A percentile compares a stretch with the other conserved stretches of the same genome.
Conservation (phyloP, 2,797 vertebrate genomes). For the Lepus townsendii region DNA sequence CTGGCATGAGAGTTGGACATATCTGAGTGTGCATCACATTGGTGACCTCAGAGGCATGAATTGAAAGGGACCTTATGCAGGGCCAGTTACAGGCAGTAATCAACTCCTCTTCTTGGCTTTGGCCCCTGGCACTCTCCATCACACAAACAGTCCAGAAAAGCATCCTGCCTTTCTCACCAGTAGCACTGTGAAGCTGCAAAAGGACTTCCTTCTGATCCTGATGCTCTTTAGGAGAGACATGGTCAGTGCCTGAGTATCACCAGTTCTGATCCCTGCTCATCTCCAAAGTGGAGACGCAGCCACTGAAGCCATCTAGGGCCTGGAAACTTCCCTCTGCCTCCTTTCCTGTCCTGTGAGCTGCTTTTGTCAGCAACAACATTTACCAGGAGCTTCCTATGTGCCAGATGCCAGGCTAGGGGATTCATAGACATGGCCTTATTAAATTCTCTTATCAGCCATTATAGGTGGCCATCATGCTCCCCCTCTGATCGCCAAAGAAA, state of each 20-base stretch:
- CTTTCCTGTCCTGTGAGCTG: not conserved
- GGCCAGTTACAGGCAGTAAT: not conserved
- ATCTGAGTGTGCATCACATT: not conserved
- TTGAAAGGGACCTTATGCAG: rapidly evolving
- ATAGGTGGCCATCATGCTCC: not conserved
- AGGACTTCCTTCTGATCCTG: not conserved
- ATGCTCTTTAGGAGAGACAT: not conserved
- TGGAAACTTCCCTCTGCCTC: not conserved
- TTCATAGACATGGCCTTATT: not conserved
- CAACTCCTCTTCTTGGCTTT: not conserved
- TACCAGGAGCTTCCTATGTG: too few relatives aligned
- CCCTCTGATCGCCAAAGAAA: not conserved
- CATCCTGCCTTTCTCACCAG: not conserved
- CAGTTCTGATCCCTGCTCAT: not conserved
- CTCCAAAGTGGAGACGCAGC: not conserved
- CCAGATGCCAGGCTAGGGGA: too few relatives aligned
- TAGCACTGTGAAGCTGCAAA: not conserved
- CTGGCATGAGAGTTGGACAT: not conserved
- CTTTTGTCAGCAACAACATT: not conserved
- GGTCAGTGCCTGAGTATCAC: too few relatives aligned
- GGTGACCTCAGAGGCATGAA: not conserved
- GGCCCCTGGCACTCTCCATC: not conserved
- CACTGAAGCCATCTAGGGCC: not conserved
- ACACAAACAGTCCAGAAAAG: not conserved
- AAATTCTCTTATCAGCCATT: not conserved